Percentiles rank a stretch among this genome's conserved stretches.
These are phyloP conservation scores for Habroteleia sp. DNA, from an alignment of 2,888 invertebrate species.

Conservation along the genomic window DNA sequence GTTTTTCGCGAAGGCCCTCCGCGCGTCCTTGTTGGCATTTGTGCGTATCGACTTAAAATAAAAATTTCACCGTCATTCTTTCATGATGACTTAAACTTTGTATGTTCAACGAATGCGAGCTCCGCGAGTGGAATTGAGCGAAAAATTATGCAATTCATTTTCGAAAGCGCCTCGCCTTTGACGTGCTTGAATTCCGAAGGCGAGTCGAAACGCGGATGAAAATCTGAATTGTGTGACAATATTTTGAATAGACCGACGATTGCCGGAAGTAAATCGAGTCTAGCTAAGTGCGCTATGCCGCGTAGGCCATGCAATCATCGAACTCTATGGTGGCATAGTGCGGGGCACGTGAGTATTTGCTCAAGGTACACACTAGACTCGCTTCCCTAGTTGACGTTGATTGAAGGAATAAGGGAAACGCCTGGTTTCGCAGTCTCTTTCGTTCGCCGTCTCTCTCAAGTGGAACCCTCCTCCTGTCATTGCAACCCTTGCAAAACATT, in stretches of 20 bases:
- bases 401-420: conserved; percentile 81
- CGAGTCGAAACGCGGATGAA: conserved; percentile 44
- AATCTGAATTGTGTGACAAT: conserved; percentile 52
- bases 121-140: background rate
- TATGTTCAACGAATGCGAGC: conserved; percentile 12
- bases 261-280: conserved; percentile 68
- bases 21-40: conserved; percentile 7
- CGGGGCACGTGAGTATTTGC: conserved; percentile 79
- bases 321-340: conserved; percentile 77
- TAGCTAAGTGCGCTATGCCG: conserved; percentile 69
- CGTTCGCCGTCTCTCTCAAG: conserved; percentile 59
- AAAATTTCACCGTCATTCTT: conserved; percentile 25
- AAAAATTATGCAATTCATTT: conserved; percentile 49
- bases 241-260: conserved; percentile 69
- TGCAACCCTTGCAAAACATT: conserved; percentile 71
- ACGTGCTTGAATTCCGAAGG: conserved; percentile 13
- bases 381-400: conserved; percentile 81
- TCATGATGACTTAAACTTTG: conserved; percentile 40
- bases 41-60: conserved; percentile 9
- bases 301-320: conserved; percentile 79
- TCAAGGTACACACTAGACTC: conserved; percentile 80
- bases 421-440: conserved; percentile 72
- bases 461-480: conserved; percentile 55
- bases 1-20: conserved; percentile 13
- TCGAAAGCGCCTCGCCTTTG: conserved; percentile 29